phyloP scores from a whole-genome alignment of 1,140 invertebrate species.

The Fopius arisanus region DNA sequence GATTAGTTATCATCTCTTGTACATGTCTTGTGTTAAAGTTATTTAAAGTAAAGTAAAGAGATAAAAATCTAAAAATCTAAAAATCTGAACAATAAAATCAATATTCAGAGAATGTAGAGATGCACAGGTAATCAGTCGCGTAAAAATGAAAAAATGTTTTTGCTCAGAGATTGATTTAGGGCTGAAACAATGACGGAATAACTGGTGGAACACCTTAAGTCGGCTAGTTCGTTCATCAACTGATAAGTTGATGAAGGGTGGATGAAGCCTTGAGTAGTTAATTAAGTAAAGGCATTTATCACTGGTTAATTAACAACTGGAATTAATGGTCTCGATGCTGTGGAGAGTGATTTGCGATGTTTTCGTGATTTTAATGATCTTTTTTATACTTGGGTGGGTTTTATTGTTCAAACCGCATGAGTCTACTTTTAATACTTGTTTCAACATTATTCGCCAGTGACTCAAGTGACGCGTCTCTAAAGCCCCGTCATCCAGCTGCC shows the following conservation, averaged over 20 bases:
- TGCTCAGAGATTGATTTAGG: too few relatives aligned
- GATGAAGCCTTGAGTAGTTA: neutral
- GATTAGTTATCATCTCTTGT: neutral
- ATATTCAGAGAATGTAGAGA: too few relatives aligned
- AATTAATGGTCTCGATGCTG: neutral
- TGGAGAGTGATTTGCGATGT: neutral
- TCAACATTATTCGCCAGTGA: neutral
- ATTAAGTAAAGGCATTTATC: neutral
- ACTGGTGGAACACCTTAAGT: too few relatives aligned
- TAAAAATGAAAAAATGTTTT: too few relatives aligned
- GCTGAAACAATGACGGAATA: too few relatives aligned
- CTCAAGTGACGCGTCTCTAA: neutral
- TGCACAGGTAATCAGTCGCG: too few relatives aligned
- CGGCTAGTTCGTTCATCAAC: neutral
- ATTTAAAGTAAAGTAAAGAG: too few relatives aligned
- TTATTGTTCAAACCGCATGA: neutral
- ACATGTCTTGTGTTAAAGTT: too few relatives aligned
- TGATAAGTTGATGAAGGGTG: neutral
- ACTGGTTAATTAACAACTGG: neutral
- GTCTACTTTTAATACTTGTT: neutral
- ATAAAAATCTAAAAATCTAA: too few relatives aligned
- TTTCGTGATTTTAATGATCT: neutral
- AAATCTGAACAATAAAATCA: too few relatives aligned
- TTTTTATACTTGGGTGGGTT: neutral
- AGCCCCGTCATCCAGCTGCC: constrained; percentile 42